Conservation (phyloP, 2,888 invertebrate species). For the Lydus trimaculatus region DNA sequence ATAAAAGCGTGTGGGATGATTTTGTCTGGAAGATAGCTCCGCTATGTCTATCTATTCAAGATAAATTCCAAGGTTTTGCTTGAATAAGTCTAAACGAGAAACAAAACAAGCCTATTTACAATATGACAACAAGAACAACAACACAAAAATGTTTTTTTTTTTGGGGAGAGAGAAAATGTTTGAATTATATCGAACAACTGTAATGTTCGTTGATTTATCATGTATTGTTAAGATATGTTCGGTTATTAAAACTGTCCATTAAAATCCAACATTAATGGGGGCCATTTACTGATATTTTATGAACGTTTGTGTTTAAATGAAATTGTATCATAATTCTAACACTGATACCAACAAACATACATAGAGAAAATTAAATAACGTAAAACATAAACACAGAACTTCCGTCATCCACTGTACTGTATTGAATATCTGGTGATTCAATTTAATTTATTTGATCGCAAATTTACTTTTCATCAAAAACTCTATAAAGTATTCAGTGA, state of each 20-base stretch:
- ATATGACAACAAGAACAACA: background rate
- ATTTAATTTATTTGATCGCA: slow-evolving; percentile 10
- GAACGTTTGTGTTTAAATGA: background rate
- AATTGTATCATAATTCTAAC: slow-evolving; percentile 9
- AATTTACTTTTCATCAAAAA: slow-evolving; percentile 12
- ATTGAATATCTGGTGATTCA: background rate
- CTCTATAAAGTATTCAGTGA: background rate
- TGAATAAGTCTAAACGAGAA: background rate
- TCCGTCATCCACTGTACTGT: background rate
- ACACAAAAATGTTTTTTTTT: background rate
- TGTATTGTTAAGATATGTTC: background rate
- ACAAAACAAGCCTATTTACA: slow-evolving; percentile 2
- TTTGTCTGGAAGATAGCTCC: background rate
- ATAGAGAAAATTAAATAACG: background rate
- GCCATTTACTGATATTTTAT: slow-evolving; percentile 10
- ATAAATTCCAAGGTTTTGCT: background rate
- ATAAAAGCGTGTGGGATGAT: background rate
- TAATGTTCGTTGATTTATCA: background rate
- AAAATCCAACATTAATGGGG: background rate
- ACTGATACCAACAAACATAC: background rate
- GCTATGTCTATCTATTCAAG: slow-evolving; percentile 5
- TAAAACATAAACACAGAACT: background rate
- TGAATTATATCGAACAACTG: no score
- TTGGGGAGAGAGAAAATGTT: background rate
- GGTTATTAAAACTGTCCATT: slow-evolving; percentile 7